These are phyloP conservation scores for Peucedramus taeniatus DNA, from an alignment of 2,113 vertebrate species.

Conservation along the genomic window DNA sequence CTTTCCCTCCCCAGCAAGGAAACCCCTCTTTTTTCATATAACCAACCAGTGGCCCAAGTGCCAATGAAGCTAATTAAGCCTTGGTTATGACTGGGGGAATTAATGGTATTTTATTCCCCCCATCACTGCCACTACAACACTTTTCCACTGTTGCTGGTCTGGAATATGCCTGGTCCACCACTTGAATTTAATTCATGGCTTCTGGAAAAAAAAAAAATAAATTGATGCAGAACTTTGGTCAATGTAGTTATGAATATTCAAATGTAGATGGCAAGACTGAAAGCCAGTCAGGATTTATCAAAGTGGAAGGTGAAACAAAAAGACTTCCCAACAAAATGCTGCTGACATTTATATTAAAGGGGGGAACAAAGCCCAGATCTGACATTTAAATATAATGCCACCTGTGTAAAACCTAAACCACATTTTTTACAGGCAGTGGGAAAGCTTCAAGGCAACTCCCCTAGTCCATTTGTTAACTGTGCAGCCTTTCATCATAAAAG, in stretches of 20 bases:
- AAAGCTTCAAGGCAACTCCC: not conserved
- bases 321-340: slow-evolving; percentile 12
- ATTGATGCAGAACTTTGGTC: not conserved
- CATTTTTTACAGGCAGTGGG: not conserved
- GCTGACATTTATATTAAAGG: slow-evolving; percentile 30
- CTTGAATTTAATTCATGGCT: not conserved
- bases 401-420: not conserved
- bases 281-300: not conserved
- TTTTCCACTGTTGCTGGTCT: not conserved
- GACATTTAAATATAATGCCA: slow-evolving; percentile 56
- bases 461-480: not conserved
- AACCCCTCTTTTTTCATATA: not conserved
- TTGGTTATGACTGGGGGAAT: not conserved
- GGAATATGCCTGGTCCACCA: not conserved
- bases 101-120: not conserved
- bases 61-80: not conserved
- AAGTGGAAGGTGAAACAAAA: not conserved
- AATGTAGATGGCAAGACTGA: not conserved
- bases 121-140: not conserved
- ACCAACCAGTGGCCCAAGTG: not conserved
- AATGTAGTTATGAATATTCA: not conserved
- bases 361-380: not conserved
- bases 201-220: not conserved
- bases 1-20: not conserved
- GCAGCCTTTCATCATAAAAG: slow-evolving; percentile 2